These are phyloP conservation scores for Eupithecia subumbrata DNA, from an alignment of 2,888 invertebrate genomes.

Conservation along the genomic window DNA sequence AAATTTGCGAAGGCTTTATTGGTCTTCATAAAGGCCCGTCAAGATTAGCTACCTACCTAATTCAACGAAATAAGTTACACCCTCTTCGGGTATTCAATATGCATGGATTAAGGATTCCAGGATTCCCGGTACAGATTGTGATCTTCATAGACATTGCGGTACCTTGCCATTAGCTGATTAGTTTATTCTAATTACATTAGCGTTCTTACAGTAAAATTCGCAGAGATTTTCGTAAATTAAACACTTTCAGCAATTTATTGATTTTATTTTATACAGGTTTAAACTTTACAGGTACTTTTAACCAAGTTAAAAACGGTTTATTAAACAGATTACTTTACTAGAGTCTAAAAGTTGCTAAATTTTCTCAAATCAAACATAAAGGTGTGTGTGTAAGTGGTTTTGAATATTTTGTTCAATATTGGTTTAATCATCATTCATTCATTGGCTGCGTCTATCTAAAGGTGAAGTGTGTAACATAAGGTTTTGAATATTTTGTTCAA, in stretches of 20 bases:
- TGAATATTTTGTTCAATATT: too few relatives aligned
- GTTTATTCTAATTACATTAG: constrained; percentile 60
- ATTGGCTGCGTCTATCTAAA: too few relatives aligned
- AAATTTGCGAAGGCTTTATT: constrained; percentile 44
- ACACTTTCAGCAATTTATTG: constrained; percentile 31
- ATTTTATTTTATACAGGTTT: constrained; percentile 15
- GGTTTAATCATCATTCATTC: too few relatives aligned
- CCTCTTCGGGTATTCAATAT: constrained; percentile 35
- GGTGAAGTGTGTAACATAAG: not conserved
- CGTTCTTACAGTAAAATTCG: constrained; percentile 48
- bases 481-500: too few relatives aligned
- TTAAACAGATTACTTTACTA: not conserved
- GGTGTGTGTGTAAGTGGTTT: not conserved
- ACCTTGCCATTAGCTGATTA: constrained; percentile 75
- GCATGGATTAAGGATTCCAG: constrained; percentile 38
- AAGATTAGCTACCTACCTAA: constrained; percentile 30
- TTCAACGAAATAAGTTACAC: constrained; percentile 40
- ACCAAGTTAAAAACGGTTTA: not conserved
- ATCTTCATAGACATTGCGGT: constrained; percentile 60
- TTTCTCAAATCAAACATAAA: not conserved
- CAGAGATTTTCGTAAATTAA: constrained; percentile 37
- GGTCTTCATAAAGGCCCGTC: constrained; percentile 40
- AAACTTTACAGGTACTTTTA: not conserved
- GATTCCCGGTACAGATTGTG: constrained; percentile 54
- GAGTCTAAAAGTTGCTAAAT: not conserved